Evolutionary conservation across 2,888 invertebrate species (phyloP), one percentile per base, ranked within the genome.

Genomic region (Xylocampa areola): DNA sequence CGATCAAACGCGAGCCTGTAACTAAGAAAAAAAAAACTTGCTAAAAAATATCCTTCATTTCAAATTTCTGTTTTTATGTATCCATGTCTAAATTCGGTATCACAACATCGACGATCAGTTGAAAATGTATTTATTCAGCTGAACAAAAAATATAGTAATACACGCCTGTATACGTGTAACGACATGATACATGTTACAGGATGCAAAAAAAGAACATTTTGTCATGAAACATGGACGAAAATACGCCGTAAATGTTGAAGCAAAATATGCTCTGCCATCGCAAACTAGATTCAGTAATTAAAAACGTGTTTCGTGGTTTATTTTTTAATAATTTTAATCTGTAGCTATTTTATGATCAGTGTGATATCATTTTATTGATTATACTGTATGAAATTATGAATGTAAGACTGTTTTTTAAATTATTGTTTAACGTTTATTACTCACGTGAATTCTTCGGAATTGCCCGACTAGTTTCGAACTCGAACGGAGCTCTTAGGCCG

Each of bases 151-250:
- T 29, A 37, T 54, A 30, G 49, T 45, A 30, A n/a, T 30, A 43
- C 36, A 6, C n/a, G 36, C 19, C 8, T 45, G 8, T 23, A 13
- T 51, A 30, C 27, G 13, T 16, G 36, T 36, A 49, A 40, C 30
- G 23, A 45, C 44, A 49, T 60, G 61, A 61, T 53, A 37, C 54
- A 50, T 66, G 67, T 37, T 43, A 19, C 65, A 39, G 48, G 49
- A 49, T 35, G 23, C 10, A 27, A 67, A 33, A 44, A 43, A 57
- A 40, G 33, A 11, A 14, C 7, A 30, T n/a, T 37, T 54, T 19
- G 37, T 54, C 54, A 47, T 66, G 37, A 66, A 66, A 66, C 61
- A 67, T 67, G 67, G 35, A 10, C 30, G 49, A 53, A 41, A 60
- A 67, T 67, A 41, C 21, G 10, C 49, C 29, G 39, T 35, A 49